phyloP scores from a whole-genome alignment of 2,113 vertebrate species.

The Crocuta crocuta region DNA sequence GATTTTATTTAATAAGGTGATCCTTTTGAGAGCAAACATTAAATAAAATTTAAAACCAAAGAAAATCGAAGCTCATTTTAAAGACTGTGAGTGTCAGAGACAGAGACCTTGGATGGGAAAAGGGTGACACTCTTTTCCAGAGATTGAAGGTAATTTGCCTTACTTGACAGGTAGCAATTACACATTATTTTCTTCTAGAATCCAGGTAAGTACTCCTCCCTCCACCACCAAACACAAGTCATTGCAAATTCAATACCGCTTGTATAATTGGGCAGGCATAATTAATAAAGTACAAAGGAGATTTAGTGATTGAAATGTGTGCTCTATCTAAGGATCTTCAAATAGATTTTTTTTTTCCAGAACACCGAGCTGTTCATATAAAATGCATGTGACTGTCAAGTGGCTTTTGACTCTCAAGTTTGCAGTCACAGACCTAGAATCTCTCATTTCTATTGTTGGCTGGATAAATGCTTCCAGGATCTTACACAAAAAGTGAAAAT shows the following conservation, averaged over 20 bases:
- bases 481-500: not conserved
- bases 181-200: not conserved
- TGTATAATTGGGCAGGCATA: slow-evolving; percentile 48
- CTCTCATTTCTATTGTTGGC: not conserved
- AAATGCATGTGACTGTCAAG: not conserved
- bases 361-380: not conserved
- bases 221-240: not conserved
- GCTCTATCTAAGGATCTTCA: not conserved
- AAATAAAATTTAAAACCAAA: slow-evolving; percentile 19
- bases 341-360: not conserved
- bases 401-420: slow-evolving; percentile 13
- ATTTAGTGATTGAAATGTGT: not conserved
- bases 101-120: not conserved
- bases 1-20: not conserved
- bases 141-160: not conserved
- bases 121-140: not conserved
- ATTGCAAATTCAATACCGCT: not conserved
- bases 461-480: slow-evolving; percentile 28
- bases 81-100: not conserved
- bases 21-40: not conserved
- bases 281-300: slow-evolving; percentile 23
- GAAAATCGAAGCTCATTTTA: not conserved
- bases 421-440: not conserved
- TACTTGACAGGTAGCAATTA: slow-evolving; percentile 26
- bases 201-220: not conserved